Evolutionary conservation across 2,797 vertebrate genomes (phyloP).

Genomic region (Gadopsis bispinosus): DNA sequence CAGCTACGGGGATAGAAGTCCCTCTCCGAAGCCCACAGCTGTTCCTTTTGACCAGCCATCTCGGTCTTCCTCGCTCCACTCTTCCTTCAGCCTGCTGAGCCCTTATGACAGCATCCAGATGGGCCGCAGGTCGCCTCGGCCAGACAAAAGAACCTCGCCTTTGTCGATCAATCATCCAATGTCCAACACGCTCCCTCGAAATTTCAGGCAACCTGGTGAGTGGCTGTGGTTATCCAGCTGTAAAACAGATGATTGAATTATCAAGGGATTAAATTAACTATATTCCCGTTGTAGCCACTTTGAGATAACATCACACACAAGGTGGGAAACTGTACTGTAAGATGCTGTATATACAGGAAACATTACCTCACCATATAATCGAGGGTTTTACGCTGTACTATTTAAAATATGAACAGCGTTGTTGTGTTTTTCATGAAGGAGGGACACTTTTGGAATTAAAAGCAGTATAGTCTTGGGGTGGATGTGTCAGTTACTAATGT

Average conservation of each 20-base stretch:
- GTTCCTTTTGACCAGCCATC: conserved; percentile 49
- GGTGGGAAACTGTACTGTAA: background rate
- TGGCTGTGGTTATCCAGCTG: background rate
- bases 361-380: background rate
- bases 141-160: conserved; percentile 73
- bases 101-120: conserved; percentile 56
- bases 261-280: background rate
- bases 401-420: background rate
- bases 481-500: background rate
- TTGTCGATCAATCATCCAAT: conserved; percentile 27
- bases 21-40: conserved; percentile 50
- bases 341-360: background rate
- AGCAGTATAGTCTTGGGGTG: background rate
- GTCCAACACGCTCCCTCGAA: conserved; percentile 78
- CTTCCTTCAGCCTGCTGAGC: conserved; percentile 38
- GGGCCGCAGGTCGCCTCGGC: conserved; percentile 72
- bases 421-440: background rate
- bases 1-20: conserved; percentile 59
- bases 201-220: conserved; percentile 71
- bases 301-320: background rate
- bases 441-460: background rate
- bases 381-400: background rate
- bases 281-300: background rate
- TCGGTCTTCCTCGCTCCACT: background rate
- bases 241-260: background rate